Conservation (phyloP, 92 coral and sea anemone genomes). For the Parazoanthus atlanticus region DNA sequence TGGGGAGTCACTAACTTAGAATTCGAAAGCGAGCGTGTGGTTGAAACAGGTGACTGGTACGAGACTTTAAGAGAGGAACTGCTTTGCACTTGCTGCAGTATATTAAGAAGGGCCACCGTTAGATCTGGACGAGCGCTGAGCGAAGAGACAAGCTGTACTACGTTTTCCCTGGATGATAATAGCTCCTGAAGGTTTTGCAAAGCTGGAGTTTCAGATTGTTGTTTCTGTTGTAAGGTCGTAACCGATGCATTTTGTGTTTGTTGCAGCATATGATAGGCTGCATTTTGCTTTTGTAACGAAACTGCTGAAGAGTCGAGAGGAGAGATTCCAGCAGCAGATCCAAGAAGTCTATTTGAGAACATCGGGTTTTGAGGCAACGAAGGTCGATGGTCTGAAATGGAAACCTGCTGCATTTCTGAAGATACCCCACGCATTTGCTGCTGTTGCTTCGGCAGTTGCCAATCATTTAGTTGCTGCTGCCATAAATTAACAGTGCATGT, state of each 20-base stretch:
- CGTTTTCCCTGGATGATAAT: conserved; percentile 27
- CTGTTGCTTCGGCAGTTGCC: neutral
- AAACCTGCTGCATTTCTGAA: neutral
- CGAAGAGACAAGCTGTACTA: conserved; percentile 35
- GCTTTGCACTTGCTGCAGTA: conserved; percentile 27
- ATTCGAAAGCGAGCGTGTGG: neutral
- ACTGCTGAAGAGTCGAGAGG: neutral
- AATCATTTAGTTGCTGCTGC: conserved; percentile 13
- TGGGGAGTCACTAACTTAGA: neutral
- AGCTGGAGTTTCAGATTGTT: conserved; percentile 12
- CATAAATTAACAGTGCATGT: neutral
- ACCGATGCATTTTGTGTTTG: neutral
- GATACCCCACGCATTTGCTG: neutral
- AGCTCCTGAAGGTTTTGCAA: conserved; percentile 27
- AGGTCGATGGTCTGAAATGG: neutral
- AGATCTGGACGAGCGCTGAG: conserved; percentile 35
- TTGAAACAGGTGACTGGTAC: neutral
- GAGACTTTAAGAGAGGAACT: neutral
- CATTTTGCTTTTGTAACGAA: conserved; percentile 15
- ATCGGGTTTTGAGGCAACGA: neutral
- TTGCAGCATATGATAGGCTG: neutral
- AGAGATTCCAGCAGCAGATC: neutral
- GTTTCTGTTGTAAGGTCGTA: conserved; percentile 12
- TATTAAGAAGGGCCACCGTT: conserved; percentile 17
- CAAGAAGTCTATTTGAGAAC: neutral